These are phyloP conservation scores for Machimus rusticus DNA, from an alignment of 2,888 invertebrate genomes.

Conservation along the genomic window DNA sequence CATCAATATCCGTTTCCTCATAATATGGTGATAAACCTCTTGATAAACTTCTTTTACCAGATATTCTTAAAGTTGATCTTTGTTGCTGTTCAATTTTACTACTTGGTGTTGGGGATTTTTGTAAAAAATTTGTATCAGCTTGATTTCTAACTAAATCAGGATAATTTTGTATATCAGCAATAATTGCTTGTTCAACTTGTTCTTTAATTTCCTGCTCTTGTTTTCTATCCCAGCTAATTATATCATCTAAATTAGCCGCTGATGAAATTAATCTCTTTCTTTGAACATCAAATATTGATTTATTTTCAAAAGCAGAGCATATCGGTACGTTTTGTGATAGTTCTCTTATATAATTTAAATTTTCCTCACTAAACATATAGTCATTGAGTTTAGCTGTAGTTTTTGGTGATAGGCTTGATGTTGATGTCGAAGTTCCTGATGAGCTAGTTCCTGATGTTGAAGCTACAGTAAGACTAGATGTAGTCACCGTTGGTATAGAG, in stretches of 20 bases:
- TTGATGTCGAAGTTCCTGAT: not conserved
- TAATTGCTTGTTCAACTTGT: slow-evolving; percentile 29
- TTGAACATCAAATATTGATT: slow-evolving; percentile 59
- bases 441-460: not conserved
- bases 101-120: slow-evolving; percentile 7
- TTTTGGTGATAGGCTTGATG: slow-evolving; percentile 12
- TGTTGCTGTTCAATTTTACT: slow-evolving; percentile 10
- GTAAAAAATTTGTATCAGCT: not conserved
- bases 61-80: not conserved
- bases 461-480: not conserved
- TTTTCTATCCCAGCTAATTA: slow-evolving; percentile 56
- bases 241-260: slow-evolving; percentile 52
- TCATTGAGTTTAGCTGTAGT: slow-evolving; percentile 48
- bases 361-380: slow-evolving; percentile 59
- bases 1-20: slow-evolving; percentile 54
- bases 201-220: slow-evolving; percentile 56
- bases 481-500: not conserved
- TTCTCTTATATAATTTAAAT: slow-evolving; percentile 61
- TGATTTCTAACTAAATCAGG: slow-evolving; percentile 48
- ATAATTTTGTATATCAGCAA: slow-evolving; percentile 44
- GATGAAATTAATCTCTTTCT: slow-evolving; percentile 52
- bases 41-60: slow-evolving; percentile 2
- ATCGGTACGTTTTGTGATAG: slow-evolving; percentile 62
- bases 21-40: slow-evolving; percentile 44
- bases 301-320: slow-evolving; percentile 62